These are phyloP conservation scores for Petrolisthes cinctipes DNA, from an alignment of 2,888 invertebrate genomes.

Conservation along the genomic window DNA sequence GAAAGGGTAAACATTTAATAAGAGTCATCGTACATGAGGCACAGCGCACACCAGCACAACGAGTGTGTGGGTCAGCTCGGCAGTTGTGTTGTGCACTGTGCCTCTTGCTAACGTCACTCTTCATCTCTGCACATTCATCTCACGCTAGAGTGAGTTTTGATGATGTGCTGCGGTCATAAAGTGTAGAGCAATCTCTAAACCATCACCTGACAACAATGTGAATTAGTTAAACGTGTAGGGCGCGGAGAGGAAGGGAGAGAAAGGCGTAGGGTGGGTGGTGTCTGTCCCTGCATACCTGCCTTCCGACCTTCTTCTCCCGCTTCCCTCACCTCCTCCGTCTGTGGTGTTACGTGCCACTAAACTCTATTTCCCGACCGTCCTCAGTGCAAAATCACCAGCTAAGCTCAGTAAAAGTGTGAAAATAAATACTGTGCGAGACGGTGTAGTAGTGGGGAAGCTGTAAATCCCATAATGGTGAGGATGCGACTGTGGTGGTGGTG, in stretches of 20 bases:
- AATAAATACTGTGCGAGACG: neutral
- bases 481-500: no score
- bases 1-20: neutral
- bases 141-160: constrained; percentile 26
- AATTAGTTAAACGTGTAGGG: neutral
- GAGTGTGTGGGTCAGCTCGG: constrained; percentile 45
- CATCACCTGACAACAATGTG: neutral
- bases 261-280: neutral
- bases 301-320: neutral
- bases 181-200: constrained; percentile 10
- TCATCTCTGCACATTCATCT: constrained; percentile 27
- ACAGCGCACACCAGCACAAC: constrained; percentile 29
- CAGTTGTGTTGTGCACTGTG: constrained; percentile 41
- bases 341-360: neutral
- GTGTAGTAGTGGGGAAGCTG: neutral
- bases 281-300: constrained; percentile 6
- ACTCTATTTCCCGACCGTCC: no score
- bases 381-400: no score
- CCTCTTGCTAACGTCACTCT: constrained; percentile 28
- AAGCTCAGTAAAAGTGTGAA: no score
- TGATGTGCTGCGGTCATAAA: neutral
- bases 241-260: neutral
- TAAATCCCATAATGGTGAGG: no score
- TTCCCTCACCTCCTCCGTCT: neutral
- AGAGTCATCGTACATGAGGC: constrained; percentile 38